Evolutionary conservation across 2,888 invertebrate species (phyloP).

Genomic region (Germaria angustata): DNA sequence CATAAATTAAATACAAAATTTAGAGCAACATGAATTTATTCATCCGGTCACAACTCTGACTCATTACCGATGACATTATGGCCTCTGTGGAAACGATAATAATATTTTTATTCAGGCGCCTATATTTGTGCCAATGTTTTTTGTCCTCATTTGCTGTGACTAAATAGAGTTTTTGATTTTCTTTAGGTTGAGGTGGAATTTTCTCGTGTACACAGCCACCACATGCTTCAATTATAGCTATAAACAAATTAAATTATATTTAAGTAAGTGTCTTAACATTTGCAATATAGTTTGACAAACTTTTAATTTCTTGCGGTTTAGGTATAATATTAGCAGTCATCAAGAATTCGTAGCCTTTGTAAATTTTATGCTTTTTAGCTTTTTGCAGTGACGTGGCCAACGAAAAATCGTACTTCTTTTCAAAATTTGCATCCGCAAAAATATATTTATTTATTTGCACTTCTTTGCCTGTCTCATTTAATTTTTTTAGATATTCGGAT

Average conservation of each 20-base stretch:
- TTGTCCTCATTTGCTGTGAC: conserved; percentile 70
- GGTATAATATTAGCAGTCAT: conserved; percentile 71
- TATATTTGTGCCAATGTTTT: conserved; percentile 70
- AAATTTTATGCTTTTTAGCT: conserved; percentile 68
- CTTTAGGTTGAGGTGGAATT: conserved; percentile 42
- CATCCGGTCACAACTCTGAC: conserved; percentile 68
- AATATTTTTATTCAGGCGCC: conserved; percentile 68
- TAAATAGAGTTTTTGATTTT: conserved; percentile 68
- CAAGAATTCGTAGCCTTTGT: conserved; percentile 69
- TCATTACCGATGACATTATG: conserved; percentile 72
- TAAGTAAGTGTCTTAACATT: background rate
- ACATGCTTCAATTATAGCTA: conserved; percentile 71
- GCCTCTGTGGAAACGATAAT: conserved; percentile 71
- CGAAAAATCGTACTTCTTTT: conserved; percentile 71
- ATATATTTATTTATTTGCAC: conserved; percentile 52
- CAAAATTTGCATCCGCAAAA: conserved; percentile 68
- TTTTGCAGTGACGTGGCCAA: conserved; percentile 68
- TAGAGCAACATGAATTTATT: conserved; percentile 60
- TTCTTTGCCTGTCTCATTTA: conserved; percentile 52
- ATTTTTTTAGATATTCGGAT: conserved; percentile 70
- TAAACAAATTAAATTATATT: background rate
- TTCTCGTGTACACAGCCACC: conserved; percentile 68
- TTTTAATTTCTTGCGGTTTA: conserved; percentile 69
- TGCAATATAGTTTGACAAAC: conserved; percentile 54
- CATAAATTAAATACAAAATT: conserved; percentile 24